Base-by-base conservation (phyloP, 2,113 vertebrate species). In the Apteryx mantelli region DNA sequence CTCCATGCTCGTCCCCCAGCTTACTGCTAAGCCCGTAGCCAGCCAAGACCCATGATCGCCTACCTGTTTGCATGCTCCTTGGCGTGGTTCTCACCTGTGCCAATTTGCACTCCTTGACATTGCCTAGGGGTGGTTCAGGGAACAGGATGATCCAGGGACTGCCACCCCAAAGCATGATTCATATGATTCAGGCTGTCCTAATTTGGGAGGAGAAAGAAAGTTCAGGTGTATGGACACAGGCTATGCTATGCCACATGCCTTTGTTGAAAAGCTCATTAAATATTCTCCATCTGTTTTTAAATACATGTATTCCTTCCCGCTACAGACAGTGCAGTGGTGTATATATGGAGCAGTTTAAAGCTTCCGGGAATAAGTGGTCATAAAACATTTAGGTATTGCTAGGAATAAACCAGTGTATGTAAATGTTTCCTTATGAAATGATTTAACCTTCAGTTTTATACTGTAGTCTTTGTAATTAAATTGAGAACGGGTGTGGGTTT, bases 351-450 rank as follows among this genome's bases (percentile, higher is more conserved):
- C 66, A 50, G 17, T 85, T 93, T n/a, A 87, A 91, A 87, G 13
- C 32, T 88, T 93, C 44, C 76, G 28, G 60, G 90, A 83, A 77
- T 81, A 86, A 65, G 18, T 66, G 50, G 15, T 78, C 79, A 86
- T 93, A 96, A 89, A 97, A 60, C 55, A 70, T 69, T 68, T 82
- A 74, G 63, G 53, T 87, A 42, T 86, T 93, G 52, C 82, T 95
- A 88, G 71, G 68, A 89, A 77, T 80, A 87, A 93, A 52, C 22
- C 34, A 22, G 18, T 30, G 30, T 77, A 30, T 85, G 89, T 55
- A 52, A 81, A 80, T 82, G 30, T 30, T 77, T 95, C 53, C 36
- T 85, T 79, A 58, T 50, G 40, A 89, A 66, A 86, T 94, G 13
- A 83, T 94, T 95, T 80, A 74, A 71, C 24, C 18, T 87, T 82